A percentile compares a stretch with the other conserved stretches of the same genome.
Conservation (phyloP, 2,797 vertebrate genomes). For the Natrix natrix region DNA sequence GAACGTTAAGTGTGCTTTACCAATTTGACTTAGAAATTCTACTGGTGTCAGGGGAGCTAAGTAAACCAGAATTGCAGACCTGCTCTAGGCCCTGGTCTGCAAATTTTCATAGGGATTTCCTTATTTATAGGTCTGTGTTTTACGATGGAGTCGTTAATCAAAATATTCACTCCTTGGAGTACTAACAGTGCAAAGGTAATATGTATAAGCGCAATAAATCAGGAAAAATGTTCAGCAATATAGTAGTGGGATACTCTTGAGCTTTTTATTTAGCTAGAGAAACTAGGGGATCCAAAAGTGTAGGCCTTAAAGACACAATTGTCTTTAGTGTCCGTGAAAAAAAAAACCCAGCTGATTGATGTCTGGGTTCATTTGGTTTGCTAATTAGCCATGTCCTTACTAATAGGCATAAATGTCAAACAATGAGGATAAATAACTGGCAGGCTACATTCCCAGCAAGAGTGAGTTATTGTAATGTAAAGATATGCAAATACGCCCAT, state of each 20-base stretch:
- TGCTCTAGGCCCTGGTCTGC: not conserved
- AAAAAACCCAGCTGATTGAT: conserved; percentile 35
- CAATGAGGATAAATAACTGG: conserved; percentile 19
- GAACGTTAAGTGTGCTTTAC: not conserved
- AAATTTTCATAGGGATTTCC: not conserved
- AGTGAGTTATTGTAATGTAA: not conserved
- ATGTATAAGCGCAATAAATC: not conserved
- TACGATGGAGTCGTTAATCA: not conserved
- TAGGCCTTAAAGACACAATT: conserved; percentile 3
- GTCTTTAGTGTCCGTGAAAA: conserved; percentile 13
- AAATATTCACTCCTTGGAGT: not conserved
- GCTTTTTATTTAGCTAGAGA: not conserved
- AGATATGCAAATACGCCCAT: not conserved
- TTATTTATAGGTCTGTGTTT: not conserved
- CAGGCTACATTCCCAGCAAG: not conserved
- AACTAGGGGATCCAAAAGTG: not conserved
- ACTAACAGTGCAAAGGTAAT: not conserved
- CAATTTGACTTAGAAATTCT: not conserved
- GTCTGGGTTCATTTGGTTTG: conserved; percentile 16
- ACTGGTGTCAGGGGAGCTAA: not conserved
- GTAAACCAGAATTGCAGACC: not conserved
- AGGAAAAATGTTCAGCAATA: rapidly evolving
- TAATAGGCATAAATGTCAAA: conserved; percentile 36
- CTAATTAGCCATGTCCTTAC: conserved; percentile 47
- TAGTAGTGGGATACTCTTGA: not conserved